Conservation (phyloP, 2,888 invertebrate species). For the Trichopria drosophilae region DNA sequence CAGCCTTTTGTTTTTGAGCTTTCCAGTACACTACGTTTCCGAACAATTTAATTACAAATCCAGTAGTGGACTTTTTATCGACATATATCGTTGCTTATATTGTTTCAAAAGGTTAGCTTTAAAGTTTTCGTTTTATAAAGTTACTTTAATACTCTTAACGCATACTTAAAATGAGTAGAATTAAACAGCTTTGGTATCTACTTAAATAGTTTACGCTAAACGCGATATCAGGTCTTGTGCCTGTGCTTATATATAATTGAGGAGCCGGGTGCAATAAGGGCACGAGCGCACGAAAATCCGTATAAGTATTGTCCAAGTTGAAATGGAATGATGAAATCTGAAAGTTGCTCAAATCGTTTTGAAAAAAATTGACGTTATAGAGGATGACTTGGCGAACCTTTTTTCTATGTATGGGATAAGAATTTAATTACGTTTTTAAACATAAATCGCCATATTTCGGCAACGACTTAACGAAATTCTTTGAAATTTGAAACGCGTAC, state of each 20-base stretch:
- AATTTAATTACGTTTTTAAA: too few species aligned
- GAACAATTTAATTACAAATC: constrained; percentile 48
- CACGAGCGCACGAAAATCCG: too few species aligned
- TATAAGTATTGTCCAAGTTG: too few species aligned
- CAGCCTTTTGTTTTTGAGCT: constrained; percentile 14
- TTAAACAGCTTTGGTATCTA: constrained; percentile 26
- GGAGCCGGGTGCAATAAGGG: too few species aligned
- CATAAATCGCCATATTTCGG: too few species aligned
- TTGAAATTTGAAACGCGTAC: too few species aligned
- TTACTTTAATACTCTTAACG: constrained; percentile 29
- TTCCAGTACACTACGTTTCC: constrained; percentile 37
- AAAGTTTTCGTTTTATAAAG: constrained; percentile 25
- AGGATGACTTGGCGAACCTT: too few species aligned
- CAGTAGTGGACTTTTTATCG: constrained; percentile 34
- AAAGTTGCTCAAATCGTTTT: too few species aligned
- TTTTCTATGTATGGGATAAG: too few species aligned
- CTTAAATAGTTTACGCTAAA: constrained; percentile 32
- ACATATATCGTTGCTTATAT: constrained; percentile 7
- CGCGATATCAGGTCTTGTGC: constrained; percentile 24
- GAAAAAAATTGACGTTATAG: too few species aligned
- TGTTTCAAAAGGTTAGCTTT: constrained; percentile 21
- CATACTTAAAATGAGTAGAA: constrained; percentile 26
- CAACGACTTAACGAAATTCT: too few species aligned
- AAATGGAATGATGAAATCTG: too few species aligned
- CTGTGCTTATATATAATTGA: constrained; percentile 27